Base-by-base conservation (phyloP, 1,140 invertebrate genomes). In the Atopsyche davidsoni region DNA sequence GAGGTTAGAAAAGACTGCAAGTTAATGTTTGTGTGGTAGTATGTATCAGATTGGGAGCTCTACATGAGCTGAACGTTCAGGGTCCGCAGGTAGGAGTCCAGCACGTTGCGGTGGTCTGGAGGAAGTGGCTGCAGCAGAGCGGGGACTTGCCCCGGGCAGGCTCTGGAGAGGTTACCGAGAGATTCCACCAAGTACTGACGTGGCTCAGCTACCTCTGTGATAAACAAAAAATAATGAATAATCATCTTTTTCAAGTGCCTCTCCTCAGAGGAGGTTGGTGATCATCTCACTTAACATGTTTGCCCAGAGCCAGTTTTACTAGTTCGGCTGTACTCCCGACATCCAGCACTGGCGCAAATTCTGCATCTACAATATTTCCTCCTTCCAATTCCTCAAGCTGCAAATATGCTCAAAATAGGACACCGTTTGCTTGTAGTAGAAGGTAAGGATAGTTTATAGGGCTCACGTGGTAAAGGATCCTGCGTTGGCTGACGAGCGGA, bases 401-500 rank as follows among this genome's bases (percentile, higher is more conserved):
- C n/a, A n/a, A n/a, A n/a, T n/a, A n/a, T n/a, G n/a, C n/a, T n/a
- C n/a, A n/a, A n/a, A n/a, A n/a, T n/a, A n/a, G n/a, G n/a, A n/a
- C n/a, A n/a, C n/a, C n/a, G n/a, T n/a, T 54, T n/a, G 24, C n/a
- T 28, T 28, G 24, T 28, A n/a, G 24, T 28, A 28, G n/a, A 38
- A 38, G 35, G 35, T 38, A 38, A 14, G 14, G 35, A 7, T 38
- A 6, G 35, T 7, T 19, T 4, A 24, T 23, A 24, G 23, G 4
- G 9, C 17, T 46, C 25, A 53, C 43, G 34, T 46, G 51, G 45
- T 2, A 47, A 19, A 10, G 51, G 45, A 51, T 58, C 60, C 44
- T 78, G 77, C 14, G 86, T 85, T 75, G 96, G 92, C 51, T 78
- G 71, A 38, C 80, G 83, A 0, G 92, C 92, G 76, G 87, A 95